These are phyloP conservation scores for Nannobrachium achirus DNA, from an alignment of 2,113 vertebrate genomes.

Conservation along the genomic window DNA sequence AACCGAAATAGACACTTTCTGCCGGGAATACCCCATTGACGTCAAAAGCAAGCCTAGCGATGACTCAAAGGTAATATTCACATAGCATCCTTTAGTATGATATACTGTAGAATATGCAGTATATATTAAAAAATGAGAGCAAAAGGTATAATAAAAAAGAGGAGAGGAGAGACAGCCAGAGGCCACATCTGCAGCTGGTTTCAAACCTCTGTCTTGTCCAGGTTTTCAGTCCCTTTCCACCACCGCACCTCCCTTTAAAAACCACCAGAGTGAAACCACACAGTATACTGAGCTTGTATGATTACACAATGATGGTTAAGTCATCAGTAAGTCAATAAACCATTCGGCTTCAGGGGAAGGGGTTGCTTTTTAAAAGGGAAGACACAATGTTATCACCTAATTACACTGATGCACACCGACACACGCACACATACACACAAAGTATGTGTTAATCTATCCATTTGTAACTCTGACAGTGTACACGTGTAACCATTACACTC, in stretches of 20 bases:
- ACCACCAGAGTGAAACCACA: neutral
- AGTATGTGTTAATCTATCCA: no score
- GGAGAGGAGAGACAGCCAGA: neutral
- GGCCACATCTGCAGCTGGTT: neutral
- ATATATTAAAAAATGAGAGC: neutral
- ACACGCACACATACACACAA: constrained; percentile 3
- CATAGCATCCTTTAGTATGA: neutral
- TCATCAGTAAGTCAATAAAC: constrained; percentile 9
- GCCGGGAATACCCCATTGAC: neutral
- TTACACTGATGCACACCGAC: neutral
- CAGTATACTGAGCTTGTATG: neutral
- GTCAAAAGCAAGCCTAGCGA: neutral
- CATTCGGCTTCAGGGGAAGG: neutral
- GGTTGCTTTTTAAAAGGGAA: neutral
- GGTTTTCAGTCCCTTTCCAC: constrained; percentile 20
- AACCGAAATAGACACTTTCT: neutral
- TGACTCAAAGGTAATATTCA: neutral
- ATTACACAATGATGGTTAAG: neutral
- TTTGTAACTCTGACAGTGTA: no score
- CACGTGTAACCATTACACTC: no score
- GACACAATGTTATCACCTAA: constrained; percentile 15
- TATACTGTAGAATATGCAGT: neutral
- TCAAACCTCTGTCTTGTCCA: constrained; percentile 15
- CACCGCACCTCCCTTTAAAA: constrained; percentile 2
- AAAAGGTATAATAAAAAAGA: neutral